These are phyloP conservation scores for Lasaia peninsularis DNA, from an alignment of 1,140 invertebrate species.

Conservation along the genomic window DNA sequence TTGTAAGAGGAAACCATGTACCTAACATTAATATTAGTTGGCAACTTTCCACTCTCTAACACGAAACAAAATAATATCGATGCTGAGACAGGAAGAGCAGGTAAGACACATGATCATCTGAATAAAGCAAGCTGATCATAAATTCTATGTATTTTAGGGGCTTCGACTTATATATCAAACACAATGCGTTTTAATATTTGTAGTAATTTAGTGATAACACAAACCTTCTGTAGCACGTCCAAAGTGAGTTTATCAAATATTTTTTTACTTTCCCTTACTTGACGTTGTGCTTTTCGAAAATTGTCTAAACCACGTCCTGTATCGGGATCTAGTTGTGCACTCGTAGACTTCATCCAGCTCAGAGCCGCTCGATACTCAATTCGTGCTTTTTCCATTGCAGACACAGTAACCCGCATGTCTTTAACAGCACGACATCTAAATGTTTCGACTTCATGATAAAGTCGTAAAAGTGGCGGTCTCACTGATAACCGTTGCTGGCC, in stretches of 20 bases:
- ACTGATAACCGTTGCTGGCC: constrained; percentile 95
- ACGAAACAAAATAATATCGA: too few relatives aligned
- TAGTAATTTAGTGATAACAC: not conserved
- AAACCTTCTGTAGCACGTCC: constrained; percentile 96
- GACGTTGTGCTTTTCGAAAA: constrained; percentile 93
- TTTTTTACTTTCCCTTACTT: constrained; percentile 87
- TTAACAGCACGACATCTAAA: constrained; percentile 95
- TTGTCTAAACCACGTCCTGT: constrained; percentile 96
- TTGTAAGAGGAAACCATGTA: too few relatives aligned
- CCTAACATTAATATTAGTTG: too few relatives aligned
- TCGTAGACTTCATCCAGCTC: constrained; percentile 99
- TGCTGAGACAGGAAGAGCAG: too few relatives aligned
- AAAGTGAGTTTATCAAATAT: constrained; percentile 96
- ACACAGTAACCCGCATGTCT: constrained; percentile 94
- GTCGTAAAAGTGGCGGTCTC: constrained; percentile 89
- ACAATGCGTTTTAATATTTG: too few relatives aligned
- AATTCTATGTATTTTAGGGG: too few relatives aligned
- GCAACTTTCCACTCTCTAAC: too few relatives aligned
- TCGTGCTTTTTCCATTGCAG: constrained; percentile 95
- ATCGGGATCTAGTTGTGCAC: constrained; percentile 97
- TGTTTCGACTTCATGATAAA: constrained; percentile 97
- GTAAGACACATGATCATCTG: too few relatives aligned
- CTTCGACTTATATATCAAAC: too few relatives aligned
- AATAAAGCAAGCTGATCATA: too few relatives aligned
- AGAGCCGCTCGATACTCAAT: constrained; percentile 98